A percentile compares a stretch with the other conserved stretches of the same genome.
Evolutionary conservation across 2,797 vertebrate species (phyloP).

Genomic region (Peromyscus aztecus): DNA sequence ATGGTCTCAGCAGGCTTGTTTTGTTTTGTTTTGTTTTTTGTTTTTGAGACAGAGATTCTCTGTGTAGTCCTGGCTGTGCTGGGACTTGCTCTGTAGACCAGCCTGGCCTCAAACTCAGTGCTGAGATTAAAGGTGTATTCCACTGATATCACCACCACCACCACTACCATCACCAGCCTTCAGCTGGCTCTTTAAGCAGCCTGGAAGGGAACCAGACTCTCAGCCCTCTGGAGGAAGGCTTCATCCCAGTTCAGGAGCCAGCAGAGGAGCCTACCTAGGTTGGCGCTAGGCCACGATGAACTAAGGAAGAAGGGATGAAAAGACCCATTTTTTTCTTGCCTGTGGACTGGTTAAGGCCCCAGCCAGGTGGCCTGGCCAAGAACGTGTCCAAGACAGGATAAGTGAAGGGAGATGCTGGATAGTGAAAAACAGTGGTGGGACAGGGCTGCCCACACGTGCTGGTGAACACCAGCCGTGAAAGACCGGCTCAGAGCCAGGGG

Average conservation of each 20-base stretch:
- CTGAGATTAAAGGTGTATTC: neutral
- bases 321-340: neutral
- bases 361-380: neutral
- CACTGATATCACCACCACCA: rapidly evolving
- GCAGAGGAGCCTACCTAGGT: neutral
- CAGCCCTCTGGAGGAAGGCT: neutral
- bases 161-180: neutral
- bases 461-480: neutral
- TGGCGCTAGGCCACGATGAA: neutral
- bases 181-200: neutral
- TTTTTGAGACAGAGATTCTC: neutral
- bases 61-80: neutral
- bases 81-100: neutral
- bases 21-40: neutral
- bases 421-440: no score
- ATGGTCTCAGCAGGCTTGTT: neutral
- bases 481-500: neutral
- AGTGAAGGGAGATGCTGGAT: neutral
- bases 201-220: neutral
- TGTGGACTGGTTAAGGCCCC: neutral
- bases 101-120: neutral
- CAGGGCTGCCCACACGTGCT: neutral
- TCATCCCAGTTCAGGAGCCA: neutral
- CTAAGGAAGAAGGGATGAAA: neutral
- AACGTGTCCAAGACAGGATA: neutral